Conservation (phyloP, 2,888 invertebrate species). For the Rhingia rostrata region DNA sequence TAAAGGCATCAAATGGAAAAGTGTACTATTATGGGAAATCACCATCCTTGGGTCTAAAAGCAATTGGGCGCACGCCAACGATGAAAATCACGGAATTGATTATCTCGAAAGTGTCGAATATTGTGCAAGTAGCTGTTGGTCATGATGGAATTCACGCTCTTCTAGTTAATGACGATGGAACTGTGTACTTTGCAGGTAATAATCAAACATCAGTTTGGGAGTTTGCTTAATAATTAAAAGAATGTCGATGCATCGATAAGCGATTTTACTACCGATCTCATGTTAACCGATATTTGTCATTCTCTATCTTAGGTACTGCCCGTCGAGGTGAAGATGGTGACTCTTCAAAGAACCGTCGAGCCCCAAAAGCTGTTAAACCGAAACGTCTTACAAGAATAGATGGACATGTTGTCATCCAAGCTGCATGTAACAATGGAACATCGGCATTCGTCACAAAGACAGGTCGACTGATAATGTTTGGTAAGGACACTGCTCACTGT, state of each 20-base stretch:
- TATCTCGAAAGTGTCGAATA: constrained; percentile 88
- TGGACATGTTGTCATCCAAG: constrained; percentile 90
- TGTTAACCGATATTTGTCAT: too few relatives aligned
- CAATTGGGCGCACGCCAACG: constrained; percentile 81
- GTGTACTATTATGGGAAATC: constrained; percentile 95
- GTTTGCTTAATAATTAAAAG: background rate
- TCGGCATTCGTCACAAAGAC: constrained; percentile 95
- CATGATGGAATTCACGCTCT: constrained; percentile 97
- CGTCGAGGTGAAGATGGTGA: constrained; percentile 97
- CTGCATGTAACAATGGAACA: constrained; percentile 97
- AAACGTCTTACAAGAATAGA: constrained; percentile 96
- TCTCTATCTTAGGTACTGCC: constrained; percentile 87
- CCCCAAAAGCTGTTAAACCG: constrained; percentile 95
- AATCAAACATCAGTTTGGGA: background rate
- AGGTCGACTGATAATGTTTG: constrained; percentile 96
- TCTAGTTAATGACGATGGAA: constrained; percentile 95
- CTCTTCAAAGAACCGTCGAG: constrained; percentile 89
- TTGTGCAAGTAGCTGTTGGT: constrained; percentile 92
- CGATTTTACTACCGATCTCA: too few relatives aligned
- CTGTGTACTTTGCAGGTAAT: constrained; percentile 89
- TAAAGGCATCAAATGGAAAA: constrained; percentile 93
- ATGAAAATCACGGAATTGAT: constrained; percentile 84
- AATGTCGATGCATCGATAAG: background rate
- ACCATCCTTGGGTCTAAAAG: constrained; percentile 92
- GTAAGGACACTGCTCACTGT: constrained; percentile 95